Evolutionary conservation across 2,888 invertebrate species (phyloP).

Genomic region (Caenorhabditis becei): DNA sequence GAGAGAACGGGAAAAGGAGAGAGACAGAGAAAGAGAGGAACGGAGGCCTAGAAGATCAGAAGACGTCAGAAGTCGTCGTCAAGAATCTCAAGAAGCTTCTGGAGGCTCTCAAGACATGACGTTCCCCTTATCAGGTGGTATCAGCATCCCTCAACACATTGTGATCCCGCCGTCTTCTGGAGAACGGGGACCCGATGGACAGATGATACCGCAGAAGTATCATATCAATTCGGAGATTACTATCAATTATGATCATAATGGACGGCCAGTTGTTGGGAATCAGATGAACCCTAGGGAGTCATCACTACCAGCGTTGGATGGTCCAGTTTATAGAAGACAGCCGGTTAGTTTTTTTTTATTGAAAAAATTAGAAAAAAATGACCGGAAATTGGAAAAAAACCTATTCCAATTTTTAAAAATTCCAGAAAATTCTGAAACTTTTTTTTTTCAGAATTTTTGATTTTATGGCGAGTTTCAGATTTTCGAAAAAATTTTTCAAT

Average conservation of each 20-base stretch:
- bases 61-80: slow-evolving; percentile 32
- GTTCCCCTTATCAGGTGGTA: slow-evolving; percentile 65
- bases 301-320: slow-evolving; percentile 24
- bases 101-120: slow-evolving; percentile 49
- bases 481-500: no score
- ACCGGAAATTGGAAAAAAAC: no score
- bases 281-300: background rate
- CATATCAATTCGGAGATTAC: slow-evolving; percentile 81
- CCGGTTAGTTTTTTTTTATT: no score
- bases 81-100: slow-evolving; percentile 33
- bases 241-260: slow-evolving; percentile 79
- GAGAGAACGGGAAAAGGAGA: slow-evolving; percentile 37
- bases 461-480: no score
- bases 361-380: no score
- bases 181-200: slow-evolving; percentile 72
- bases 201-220: slow-evolving; percentile 75
- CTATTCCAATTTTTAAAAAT: no score
- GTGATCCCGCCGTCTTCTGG: slow-evolving; percentile 77
- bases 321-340: slow-evolving; percentile 43
- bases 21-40: slow-evolving; percentile 31
- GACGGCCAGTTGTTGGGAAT: slow-evolving; percentile 39
- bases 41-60: slow-evolving; percentile 12
- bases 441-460: no score
- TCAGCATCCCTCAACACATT: slow-evolving; percentile 80
- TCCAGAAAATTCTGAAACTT: no score